Percentiles rank a stretch among this genome's conserved stretches.
These are phyloP conservation scores for Apamea crenata DNA, from an alignment of 2,888 invertebrate species.

Conservation along the genomic window DNA sequence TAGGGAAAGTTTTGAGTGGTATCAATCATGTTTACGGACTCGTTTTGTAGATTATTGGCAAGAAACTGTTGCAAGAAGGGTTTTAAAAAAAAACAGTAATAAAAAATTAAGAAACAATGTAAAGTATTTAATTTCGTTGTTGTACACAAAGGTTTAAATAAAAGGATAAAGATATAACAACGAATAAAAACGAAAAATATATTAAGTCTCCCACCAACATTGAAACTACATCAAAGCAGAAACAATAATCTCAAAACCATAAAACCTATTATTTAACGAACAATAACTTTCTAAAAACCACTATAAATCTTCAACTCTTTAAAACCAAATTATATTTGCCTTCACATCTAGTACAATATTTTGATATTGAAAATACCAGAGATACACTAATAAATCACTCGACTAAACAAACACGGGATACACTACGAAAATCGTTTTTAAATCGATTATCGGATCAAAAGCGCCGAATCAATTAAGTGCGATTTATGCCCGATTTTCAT, in stretches of 20 bases:
- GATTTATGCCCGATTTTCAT: slow-evolving; percentile 72
- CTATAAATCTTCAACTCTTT: slow-evolving; percentile 49
- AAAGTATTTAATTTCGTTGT: background rate
- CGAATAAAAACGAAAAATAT: background rate
- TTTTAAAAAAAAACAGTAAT: background rate
- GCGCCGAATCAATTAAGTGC: slow-evolving; percentile 75
- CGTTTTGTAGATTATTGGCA: background rate
- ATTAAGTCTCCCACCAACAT: background rate
- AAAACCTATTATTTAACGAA: slow-evolving; percentile 30
- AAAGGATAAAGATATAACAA: too few species aligned
- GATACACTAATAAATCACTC: slow-evolving; percentile 57
- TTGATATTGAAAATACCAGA: slow-evolving; percentile 50
- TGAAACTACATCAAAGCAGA: slow-evolving; percentile 18
- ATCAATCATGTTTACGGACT: background rate
- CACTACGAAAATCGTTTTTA: slow-evolving; percentile 69
- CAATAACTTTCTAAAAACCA: slow-evolving; percentile 48
- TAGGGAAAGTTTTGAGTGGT: background rate
- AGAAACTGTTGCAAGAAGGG: background rate
- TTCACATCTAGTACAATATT: slow-evolving; percentile 47
- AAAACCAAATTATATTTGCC: slow-evolving; percentile 40
- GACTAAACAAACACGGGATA: slow-evolving; percentile 56
- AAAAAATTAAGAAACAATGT: background rate
- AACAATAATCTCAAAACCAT: slow-evolving; percentile 20
- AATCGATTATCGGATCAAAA: slow-evolving; percentile 80
- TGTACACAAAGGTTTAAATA: background rate